Base-by-base conservation (phyloP, 2,888 invertebrate genomes). In the Pachymerium ferrugineum region DNA sequence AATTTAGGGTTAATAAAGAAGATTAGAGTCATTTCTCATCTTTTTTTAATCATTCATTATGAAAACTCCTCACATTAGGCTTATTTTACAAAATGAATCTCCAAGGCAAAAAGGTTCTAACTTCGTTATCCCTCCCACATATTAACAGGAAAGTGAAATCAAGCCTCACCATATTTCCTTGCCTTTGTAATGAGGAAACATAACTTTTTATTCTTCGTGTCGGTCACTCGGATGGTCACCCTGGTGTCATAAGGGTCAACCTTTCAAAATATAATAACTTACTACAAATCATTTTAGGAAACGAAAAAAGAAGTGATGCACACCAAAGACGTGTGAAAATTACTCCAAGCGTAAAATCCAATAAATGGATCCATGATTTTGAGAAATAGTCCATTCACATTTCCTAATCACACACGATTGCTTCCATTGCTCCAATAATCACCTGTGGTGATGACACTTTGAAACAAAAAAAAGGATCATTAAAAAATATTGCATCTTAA, bases 101-200 rank as follows among this genome's bases (percentile, higher is more conserved):
- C 4, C 14, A 42, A 8, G 3, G 38, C 8, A 38, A 8, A 38
- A 38, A 3, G 16, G 38, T 38, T 38, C 12, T 54, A 19, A 54
- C 19, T 22, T 54, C 47, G 47, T 54, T 54, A 54, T 54, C 47
- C 47, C 47, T 22, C 47, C 47, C 47, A 54, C 14, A 54, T 6
- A 54, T 19, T 19, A 22, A 54, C 47, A 54, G 47, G 47, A 54
- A 54, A 22, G 47, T 54, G 47, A 54, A 54, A 54, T 54, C 19
- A 54, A 22, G 19, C 47, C 47, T 54, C 47, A 54, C 47, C 47
- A 54, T 54, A 54, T 54, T 54, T 54, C 47, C 47, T 54, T 16
- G 47, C 47, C 19, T 54, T 54, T 54, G 47, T 54, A 54, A 54
- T 54, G 47, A 54, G 47, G 47, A 54, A 54, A 54, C 47, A 54